A percentile compares a stretch with the other conserved stretches of the same genome.
Evolutionary conservation across 2,113 vertebrate genomes (phyloP).

Genomic region (Siniperca knerii): DNA sequence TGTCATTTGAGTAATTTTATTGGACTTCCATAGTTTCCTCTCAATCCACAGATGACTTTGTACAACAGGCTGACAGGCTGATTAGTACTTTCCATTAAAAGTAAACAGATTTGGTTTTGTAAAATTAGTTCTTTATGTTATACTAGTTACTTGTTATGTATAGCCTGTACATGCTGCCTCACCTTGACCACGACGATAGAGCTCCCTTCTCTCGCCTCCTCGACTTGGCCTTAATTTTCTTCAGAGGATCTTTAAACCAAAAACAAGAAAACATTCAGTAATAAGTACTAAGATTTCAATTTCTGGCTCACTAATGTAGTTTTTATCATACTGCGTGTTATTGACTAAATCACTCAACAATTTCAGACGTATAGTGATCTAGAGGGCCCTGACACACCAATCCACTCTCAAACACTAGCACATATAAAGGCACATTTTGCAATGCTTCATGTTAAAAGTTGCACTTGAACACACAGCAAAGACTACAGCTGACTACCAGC

Average conservation of each 20-base stretch:
- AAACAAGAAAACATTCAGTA: slow-evolving; percentile 15
- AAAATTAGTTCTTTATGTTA: not conserved
- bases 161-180: not conserved
- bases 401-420: not conserved
- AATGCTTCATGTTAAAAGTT: not conserved
- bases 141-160: not conserved
- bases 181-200: not conserved
- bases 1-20: not conserved
- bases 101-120: not conserved
- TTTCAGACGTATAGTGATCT: too few species aligned
- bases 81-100: too few species aligned
- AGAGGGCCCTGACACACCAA: not conserved
- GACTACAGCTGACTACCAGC: not conserved
- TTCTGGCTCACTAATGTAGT: not conserved
- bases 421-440: not conserved
- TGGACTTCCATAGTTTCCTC: not conserved
- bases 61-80: not conserved
- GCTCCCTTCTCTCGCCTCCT: not conserved
- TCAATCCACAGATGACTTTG: not conserved
- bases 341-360: not conserved
- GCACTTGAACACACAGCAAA: not conserved
- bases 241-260: slow-evolving; percentile 18
- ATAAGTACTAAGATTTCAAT: not conserved
- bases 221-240: not conserved
- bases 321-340: not conserved